phyloP scores from a whole-genome alignment of 2,888 invertebrate genomes.

The Sarcophaga subvicina region DNA sequence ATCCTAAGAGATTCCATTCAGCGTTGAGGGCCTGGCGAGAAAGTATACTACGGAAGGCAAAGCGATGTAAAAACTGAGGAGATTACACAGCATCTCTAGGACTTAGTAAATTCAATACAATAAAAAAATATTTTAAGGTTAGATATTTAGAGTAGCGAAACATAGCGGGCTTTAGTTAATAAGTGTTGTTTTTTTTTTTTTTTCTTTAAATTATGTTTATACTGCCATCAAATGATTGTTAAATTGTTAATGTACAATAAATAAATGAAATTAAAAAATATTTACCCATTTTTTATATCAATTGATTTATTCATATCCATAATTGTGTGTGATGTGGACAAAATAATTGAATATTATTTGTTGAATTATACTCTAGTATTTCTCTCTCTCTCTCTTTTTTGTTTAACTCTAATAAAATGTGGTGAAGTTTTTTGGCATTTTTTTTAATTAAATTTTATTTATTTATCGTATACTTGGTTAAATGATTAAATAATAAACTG shows the following conservation, averaged over 20 bases:
- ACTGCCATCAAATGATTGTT: neutral
- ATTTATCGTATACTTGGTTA: conserved; percentile 11
- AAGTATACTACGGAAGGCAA: too few species aligned
- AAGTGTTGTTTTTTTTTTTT: too few species aligned
- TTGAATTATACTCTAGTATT: neutral
- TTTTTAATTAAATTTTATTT: conserved; percentile 37
- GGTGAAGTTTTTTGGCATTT: conserved; percentile 54
- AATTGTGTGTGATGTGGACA: conserved; percentile 51
- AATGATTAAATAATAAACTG: too few species aligned
- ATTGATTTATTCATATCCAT: conserved; percentile 65
- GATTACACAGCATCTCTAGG: too few species aligned
- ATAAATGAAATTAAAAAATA: conserved; percentile 38
- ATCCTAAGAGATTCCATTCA: too few species aligned
- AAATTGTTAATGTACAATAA: neutral
- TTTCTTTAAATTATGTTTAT: too few species aligned
- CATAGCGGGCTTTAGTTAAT: too few species aligned
- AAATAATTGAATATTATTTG: conserved; percentile 27
- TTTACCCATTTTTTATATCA: conserved; percentile 71
- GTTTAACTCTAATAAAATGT: conserved; percentile 33
- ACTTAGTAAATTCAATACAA: too few species aligned
- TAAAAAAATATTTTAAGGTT: too few species aligned
- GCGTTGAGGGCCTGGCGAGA: too few species aligned
- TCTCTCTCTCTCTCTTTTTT: conserved; percentile 6
- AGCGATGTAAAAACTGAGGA: too few species aligned
- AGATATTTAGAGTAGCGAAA: too few species aligned